Base-by-base conservation (phyloP, 2,113 vertebrate genomes). In the Phylloscopus trochilus region DNA sequence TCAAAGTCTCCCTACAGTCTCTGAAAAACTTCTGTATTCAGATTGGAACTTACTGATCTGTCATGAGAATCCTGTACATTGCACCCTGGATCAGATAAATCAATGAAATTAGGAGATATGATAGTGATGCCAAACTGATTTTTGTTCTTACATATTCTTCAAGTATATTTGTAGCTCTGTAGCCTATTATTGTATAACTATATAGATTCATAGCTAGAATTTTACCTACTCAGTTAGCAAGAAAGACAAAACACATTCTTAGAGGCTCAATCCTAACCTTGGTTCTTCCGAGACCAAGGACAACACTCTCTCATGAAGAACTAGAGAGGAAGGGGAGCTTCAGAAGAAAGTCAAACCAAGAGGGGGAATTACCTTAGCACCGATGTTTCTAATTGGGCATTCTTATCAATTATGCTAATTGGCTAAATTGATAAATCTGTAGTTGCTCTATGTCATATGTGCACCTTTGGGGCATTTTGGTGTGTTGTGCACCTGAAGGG, bases 401-500 rank as follows among this genome's bases (percentile, higher is more conserved):
- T 51, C 37, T 59, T 44, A 26, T 44, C 11, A 59, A 59, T 43
- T 35, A 60, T 15, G 24, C 14, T 51, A 6, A 82, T 49, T 67
- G 35, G 13, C 30, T 31, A 31, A 10, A 17, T 28, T 43, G 26
- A 51, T 13, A 43, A 51, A 85, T 43, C 31, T 76, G 60, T 11
- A 22, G 52, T 43, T 76, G 30, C 44, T 58, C 9, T 43, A 17
- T 31, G 26, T 17, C 44, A 51, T 2, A 3, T 9, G 7, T 39
- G 51, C 43, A 66, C 19, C 30, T 49, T 56, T 0, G 0, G 35
- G 0, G 2, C 30, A 66, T 30, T 74, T 39, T 0, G 0, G 12
- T 30, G 12, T 47, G n/a, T 24, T 23, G 39, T 31, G 31, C 35
- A 43, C 7, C 13, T 67, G 44, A 59, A 51, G 13, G 10, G 53